Conservation (phyloP, 2,888 invertebrate genomes). For the Dusona sp. region DNA sequence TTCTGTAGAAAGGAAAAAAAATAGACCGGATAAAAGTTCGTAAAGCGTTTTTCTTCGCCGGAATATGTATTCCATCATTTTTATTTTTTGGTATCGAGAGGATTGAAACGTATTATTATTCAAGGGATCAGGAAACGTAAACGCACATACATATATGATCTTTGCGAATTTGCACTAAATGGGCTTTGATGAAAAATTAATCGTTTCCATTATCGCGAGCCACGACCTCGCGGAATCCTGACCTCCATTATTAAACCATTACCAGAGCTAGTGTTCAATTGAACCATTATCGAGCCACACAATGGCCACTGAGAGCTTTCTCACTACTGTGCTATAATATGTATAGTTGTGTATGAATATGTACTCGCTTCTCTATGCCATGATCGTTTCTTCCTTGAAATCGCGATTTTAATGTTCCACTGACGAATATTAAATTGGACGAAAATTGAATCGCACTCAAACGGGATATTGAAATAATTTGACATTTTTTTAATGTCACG, state of each 20-base stretch:
- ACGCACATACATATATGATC: constrained; percentile 15
- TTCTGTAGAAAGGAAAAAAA: neutral
- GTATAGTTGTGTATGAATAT: neutral
- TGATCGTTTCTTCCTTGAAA: neutral
- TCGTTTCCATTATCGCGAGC: constrained; percentile 61
- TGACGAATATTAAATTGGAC: neutral
- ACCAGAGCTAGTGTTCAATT: constrained; percentile 57
- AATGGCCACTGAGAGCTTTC: constrained; percentile 50
- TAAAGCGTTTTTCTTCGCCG: neutral
- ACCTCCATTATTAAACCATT: constrained; percentile 67
- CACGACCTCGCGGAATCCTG: constrained; percentile 38
- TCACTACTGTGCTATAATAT: constrained; percentile 5
- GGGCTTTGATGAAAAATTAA: constrained; percentile 66
- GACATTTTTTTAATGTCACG: neutral
- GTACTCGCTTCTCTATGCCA: neutral
- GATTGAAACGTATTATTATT: neutral
- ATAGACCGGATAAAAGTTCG: neutral
- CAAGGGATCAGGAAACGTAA: constrained; percentile 1
- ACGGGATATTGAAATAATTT: neutral
- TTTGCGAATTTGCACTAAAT: constrained; percentile 32
- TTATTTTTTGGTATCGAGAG: neutral
- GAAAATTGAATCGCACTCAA: neutral
- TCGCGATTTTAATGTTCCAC: neutral
- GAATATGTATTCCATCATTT: neutral
- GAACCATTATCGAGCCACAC: constrained; percentile 60